phyloP scores from a whole-genome alignment of 2,797 vertebrate species.

The Characodon lateralis region DNA sequence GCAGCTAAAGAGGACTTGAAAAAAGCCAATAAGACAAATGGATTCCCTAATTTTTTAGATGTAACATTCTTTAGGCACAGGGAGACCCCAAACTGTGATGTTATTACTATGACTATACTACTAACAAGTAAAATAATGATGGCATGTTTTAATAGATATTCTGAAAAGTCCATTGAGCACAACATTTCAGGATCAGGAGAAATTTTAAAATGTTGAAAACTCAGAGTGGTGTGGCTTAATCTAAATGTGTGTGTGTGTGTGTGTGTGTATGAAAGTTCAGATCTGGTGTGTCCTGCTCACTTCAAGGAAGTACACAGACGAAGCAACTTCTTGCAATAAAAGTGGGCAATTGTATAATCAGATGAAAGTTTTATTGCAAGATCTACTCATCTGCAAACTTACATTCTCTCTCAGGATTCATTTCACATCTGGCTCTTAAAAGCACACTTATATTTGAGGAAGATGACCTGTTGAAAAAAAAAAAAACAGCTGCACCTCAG shows the following conservation, averaged over 20 bases:
- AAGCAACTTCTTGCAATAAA: neutral
- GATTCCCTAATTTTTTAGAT: neutral
- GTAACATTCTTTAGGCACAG: neutral
- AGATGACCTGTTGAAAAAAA: slow-evolving; percentile 11
- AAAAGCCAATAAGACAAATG: neutral
- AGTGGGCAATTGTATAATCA: neutral
- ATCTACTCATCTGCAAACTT: neutral
- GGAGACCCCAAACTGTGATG: neutral
- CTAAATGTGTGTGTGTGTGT: too few species aligned
- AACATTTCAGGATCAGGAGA: neutral
- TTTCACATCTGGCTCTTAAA: slow-evolving; percentile 21
- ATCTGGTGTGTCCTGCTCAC: neutral
- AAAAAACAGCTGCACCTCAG: slow-evolving; percentile 18
- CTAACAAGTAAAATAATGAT: neutral
- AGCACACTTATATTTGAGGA: slow-evolving; percentile 34
- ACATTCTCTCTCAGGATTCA: neutral
- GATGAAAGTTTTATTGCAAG: neutral
- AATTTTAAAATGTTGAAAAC: neutral
- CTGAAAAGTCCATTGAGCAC: too few species aligned
- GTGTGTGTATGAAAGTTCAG: neutral
- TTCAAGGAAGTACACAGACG: neutral
- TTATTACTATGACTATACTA: neutral
- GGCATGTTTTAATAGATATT: neutral
- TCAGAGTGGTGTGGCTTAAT: neutral
- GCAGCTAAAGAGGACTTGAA: neutral